Base-by-base conservation (phyloP, 2,113 vertebrate species). In the Gobio gobio region DNA sequence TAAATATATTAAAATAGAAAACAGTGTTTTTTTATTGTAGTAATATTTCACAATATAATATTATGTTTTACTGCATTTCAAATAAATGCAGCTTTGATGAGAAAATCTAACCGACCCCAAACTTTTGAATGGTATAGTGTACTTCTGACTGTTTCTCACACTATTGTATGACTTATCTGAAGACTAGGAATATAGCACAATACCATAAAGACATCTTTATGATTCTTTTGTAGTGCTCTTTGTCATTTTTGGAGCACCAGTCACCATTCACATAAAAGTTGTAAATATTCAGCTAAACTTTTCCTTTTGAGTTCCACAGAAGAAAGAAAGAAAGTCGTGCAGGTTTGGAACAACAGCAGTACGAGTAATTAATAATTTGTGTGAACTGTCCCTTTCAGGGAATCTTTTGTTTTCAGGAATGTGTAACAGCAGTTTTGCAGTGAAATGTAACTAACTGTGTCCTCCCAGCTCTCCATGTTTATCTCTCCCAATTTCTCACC, bases 311-410 rank as follows among this genome's bases (percentile, higher is more conserved):
- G n/a, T 51, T 76, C 18, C 22, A 24, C 16, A 26, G 47, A 33
- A 18, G 24, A 33, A 54, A 76, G 73, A 29, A 26, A 9, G 14
- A 51, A 26, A 54, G 26, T 33, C 74, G 20, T 76, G n/a, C 14
- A 18, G 13, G 47, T 76, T 54, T 76, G 6, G 16, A 49, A 20
- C 12, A 74, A 47, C 26, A 54, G 20, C 9, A 26, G 47, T 16
- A 24, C 10, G 66, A 43, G 68, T 72, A 12, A 43, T 22, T 70
- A 14, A 33, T 76, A 9, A 76, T 29, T 76, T 51, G 74, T 29
- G 24, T 76, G 26, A 51, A 29, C 74, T 29, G 47, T 76, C 14
- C 6, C 74, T 76, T 76, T 76, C 54, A 76, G 74, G 47, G 74
- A 33, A 76, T 10, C 24, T 4, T 64, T 64, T 80, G 78, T 64